Base-by-base conservation (phyloP, 2,797 vertebrate genomes). In the Periophthalmus magnuspinnatus region DNA sequence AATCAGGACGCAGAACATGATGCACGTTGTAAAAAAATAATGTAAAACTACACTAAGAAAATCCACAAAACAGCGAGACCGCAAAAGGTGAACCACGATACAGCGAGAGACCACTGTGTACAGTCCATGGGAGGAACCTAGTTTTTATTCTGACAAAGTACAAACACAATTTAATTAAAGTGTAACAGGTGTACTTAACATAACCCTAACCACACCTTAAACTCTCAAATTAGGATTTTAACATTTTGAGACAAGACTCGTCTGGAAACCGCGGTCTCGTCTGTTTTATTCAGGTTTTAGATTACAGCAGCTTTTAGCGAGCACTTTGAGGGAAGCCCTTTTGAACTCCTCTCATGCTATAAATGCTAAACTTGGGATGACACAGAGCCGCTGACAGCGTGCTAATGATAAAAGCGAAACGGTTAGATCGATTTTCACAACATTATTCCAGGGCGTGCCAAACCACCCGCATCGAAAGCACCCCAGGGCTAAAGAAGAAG, bases 401-500 rank as follows among this genome's bases (percentile, higher is more conserved):
- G 24, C 57, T 48, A 47, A 68, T 75, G 67, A 65, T 71, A 47
- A 78, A 65, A 71, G 50, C 62, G 47, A 76, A 64, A 48, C 21
- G 72, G 69, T 63, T 19, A 60, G 65, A 74, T 78, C 64, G 33
- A 81, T 56, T 78, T 76, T 61, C 72, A 55, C 60, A 56, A 52
- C 65, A 63, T 13, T 34, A 63, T 76, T 81, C 66, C 65, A 69
- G 64, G 54, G 67, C 50, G 69, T 64, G 74, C 66, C 65, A 79
- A 70, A 68, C 78, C 87, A 83, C 81, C 83, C 75, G 68, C 64
- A 45, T 79, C 58, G 77, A 74, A 72, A 50, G 70, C 22, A 56
- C 78, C 77, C 70, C 2, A 5, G 68, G 79, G 84, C 79, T 59
- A 28, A 65, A 28, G 58, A 22, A 45, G 14, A 64, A 64, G 61